A percentile compares a stretch with the other conserved stretches of the same genome.
phyloP scores from a whole-genome alignment of 2,113 vertebrate species.

The Datnioides undecimradiatus region DNA sequence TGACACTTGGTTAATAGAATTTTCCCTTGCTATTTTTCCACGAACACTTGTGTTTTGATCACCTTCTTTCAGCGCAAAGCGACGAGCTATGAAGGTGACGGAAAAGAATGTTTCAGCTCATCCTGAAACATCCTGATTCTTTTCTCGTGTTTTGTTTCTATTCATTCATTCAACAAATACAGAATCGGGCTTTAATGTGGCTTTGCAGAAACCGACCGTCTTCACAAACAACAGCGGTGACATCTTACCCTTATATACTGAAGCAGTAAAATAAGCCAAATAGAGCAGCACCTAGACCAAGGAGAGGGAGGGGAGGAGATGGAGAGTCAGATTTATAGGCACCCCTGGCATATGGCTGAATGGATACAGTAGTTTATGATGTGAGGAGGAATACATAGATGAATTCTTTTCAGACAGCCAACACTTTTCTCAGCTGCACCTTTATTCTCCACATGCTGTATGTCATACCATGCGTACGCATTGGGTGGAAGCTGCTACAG shows the following conservation, averaged over 20 bases:
- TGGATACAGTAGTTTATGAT: conserved; percentile 30
- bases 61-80: too few species aligned
- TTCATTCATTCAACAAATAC: not conserved
- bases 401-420: conserved; percentile 28
- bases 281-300: not conserved
- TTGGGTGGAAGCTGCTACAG: not conserved
- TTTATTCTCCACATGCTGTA: not conserved
- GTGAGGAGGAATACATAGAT: conserved; percentile 34
- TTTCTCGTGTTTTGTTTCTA: too few species aligned
- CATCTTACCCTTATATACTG: not conserved
- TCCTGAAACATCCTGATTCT: too few species aligned
- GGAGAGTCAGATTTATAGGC: conserved; percentile 36
- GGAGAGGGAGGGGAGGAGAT: conserved; percentile 5
- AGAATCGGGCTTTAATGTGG: not conserved
- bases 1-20: too few species aligned
- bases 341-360: conserved; percentile 14
- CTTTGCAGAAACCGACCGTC: not conserved
- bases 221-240: not conserved
- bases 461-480: not conserved
- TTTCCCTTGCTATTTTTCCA: too few species aligned
- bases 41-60: too few species aligned
- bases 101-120: too few species aligned
- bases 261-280: conserved; percentile 14
- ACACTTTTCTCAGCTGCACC: not conserved
- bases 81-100: too few species aligned